Conservation (phyloP, 2,113 vertebrate genomes). For the Tenrec ecaudatus region DNA sequence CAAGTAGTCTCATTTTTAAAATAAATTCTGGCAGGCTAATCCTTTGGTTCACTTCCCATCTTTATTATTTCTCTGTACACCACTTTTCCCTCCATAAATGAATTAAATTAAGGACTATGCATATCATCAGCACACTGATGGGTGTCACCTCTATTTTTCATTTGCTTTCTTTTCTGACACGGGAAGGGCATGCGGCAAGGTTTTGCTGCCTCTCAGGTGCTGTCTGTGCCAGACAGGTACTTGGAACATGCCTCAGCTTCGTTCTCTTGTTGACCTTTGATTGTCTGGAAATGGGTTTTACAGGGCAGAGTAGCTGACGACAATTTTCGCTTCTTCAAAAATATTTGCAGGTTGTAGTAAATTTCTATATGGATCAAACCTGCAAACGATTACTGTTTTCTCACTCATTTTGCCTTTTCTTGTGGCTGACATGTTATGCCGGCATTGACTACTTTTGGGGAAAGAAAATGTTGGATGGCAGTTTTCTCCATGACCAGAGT, state of each 20-base stretch:
- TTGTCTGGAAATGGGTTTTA: conserved; percentile 44
- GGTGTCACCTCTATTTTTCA: conserved; percentile 52
- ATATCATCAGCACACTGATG: conserved; percentile 14
- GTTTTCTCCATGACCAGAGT: conserved; percentile 9
- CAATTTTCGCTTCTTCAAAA: conserved; percentile 55
- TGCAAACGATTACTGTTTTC: conserved; percentile 35
- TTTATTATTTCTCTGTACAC: conserved; percentile 17
- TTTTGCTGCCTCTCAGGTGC: conserved; percentile 39
- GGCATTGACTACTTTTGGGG: conserved; percentile 36
- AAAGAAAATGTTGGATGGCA: conserved; percentile 37
- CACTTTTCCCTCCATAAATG: not conserved
- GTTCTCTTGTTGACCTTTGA: conserved; percentile 43
- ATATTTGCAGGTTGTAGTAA: conserved; percentile 17
- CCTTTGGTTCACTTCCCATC: not conserved
- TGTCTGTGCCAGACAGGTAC: conserved; percentile 34
- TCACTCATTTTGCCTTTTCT: not conserved
- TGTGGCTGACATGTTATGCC: not conserved
- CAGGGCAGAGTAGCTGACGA: conserved; percentile 53
- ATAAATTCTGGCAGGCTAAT: conserved; percentile 29
- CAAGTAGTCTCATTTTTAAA: conserved; percentile 30
- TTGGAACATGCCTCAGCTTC: conserved; percentile 41
- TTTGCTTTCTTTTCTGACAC: conserved; percentile 55
- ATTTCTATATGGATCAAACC: conserved; percentile 1
- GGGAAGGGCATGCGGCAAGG: conserved; percentile 39
- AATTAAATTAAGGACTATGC: not conserved